Base-by-base conservation (phyloP, 35 echinoderm and acorn worm genomes). In the Lytechinus variegatus region DNA sequence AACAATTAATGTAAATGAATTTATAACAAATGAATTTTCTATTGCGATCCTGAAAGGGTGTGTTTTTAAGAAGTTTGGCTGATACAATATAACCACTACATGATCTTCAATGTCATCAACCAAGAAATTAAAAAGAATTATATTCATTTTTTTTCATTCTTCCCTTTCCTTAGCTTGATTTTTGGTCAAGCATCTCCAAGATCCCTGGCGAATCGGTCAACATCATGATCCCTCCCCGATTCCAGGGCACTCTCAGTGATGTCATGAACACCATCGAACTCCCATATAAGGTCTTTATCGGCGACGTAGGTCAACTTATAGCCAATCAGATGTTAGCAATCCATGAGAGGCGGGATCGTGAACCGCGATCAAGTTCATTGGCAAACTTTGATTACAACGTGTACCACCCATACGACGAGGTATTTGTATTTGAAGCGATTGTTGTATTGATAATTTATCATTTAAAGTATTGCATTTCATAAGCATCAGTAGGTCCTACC, bases 341-440 rank as follows among this genome's bases (percentile, higher is more conserved):
- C 1, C 52, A 52, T 54, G 24, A 54, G 12, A 72, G 95, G 21
- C 24, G 93, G 10, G 86, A 58, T 8, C 54, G 1, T 10, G 87
- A 89, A 10, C 10, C 52, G 19, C 28, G 52, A 9, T 19, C 52
- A 12, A 24, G 8, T 5, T 14, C 95, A n/a, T 55, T 95, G 9
- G 96, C 86, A 0, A 79, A 95, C 51, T 98, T 98, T 91, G 96
- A 98, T 92, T 97, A 98, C 28, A 92, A 92, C 12, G 96, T 98
- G 9, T 98, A 98, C 33, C 97, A 98, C 95, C 86, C 96, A 1
- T 97, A 95, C 51, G 96, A 97, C 3, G 97, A 98, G 95, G 97
- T 98, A 95, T 89, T 71, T 24, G 13, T 58, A 44, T 44, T 44
- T 44, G 33, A 44, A 44, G 56, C 56, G 56, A 58, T 58, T 58